Evolutionary conservation across 2,888 invertebrate genomes (phyloP).

Genomic region (Coenonympha arcania): DNA sequence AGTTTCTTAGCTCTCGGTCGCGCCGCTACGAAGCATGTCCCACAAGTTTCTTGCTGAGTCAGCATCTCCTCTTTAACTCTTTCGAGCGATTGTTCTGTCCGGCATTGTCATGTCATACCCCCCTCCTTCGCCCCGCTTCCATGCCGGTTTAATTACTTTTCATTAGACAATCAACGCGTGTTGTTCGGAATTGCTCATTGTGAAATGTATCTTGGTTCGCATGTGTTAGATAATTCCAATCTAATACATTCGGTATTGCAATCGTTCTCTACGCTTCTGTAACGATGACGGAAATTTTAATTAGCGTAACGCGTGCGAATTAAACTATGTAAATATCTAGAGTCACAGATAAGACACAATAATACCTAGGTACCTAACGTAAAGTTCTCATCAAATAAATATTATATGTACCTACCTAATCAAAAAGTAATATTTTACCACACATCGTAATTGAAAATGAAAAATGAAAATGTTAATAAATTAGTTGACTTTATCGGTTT

Average conservation of each 20-base stretch:
- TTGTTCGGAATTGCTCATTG: constrained; percentile 36
- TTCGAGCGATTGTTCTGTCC: constrained; percentile 67
- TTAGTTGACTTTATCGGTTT: too few species aligned
- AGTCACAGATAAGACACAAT: too few species aligned
- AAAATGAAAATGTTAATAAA: too few species aligned
- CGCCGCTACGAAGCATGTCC: constrained; percentile 50
- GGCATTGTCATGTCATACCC: constrained; percentile 65
- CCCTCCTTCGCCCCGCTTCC: constrained; percentile 34
- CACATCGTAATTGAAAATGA: too few species aligned
- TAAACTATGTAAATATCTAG: too few species aligned
- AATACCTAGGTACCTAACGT: too few species aligned
- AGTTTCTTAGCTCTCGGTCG: constrained; percentile 27
- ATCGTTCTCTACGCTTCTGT: background rate
- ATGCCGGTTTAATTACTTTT: constrained; percentile 69
- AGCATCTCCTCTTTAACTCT: constrained; percentile 67
- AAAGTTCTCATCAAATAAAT: too few species aligned
- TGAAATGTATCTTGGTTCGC: constrained; percentile 31
- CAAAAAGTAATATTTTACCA: too few species aligned
- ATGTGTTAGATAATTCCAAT: constrained; percentile 8
- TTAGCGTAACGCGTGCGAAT: background rate
- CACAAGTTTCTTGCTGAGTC: constrained; percentile 62
- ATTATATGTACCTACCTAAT: too few species aligned
- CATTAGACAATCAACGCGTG: constrained; percentile 64
- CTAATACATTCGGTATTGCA: constrained; percentile 2
- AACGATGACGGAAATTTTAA: background rate